Conservation (phyloP, 2,888 invertebrate species). For the Clanis bilineata region DNA sequence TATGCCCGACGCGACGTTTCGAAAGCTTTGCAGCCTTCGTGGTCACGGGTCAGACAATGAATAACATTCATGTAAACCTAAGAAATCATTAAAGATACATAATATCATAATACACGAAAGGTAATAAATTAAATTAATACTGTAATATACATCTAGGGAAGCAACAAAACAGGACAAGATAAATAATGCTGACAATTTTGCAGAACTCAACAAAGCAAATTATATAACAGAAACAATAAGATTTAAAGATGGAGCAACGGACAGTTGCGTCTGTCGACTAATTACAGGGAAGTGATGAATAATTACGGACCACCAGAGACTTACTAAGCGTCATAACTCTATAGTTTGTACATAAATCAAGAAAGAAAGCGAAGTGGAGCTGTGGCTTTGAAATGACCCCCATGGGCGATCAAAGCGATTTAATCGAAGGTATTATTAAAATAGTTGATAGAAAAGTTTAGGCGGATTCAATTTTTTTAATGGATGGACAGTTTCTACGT, state of each 20-base stretch:
- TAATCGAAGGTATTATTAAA: constrained; percentile 39
- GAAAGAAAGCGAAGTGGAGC: constrained; percentile 40
- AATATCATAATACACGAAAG: no score
- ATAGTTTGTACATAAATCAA: constrained; percentile 39
- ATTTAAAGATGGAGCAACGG: constrained; percentile 3
- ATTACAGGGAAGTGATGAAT: constrained; percentile 33
- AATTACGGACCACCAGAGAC: constrained; percentile 36
- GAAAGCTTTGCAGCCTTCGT: no score
- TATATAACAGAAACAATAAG: constrained; percentile 8
- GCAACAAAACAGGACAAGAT: not conserved
- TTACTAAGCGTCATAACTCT: constrained; percentile 29
- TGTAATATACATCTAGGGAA: no score
- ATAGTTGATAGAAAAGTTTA: constrained; percentile 26
- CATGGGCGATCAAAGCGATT: constrained; percentile 26
- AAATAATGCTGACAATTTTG: not conserved
- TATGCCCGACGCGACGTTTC: no score
- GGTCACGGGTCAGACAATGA: no score
- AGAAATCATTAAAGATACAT: no score
- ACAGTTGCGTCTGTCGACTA: constrained; percentile 26
- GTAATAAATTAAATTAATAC: no score
- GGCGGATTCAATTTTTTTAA: constrained; percentile 33
- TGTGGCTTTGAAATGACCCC: constrained; percentile 8
- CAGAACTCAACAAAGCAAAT: not conserved
- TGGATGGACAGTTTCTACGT: constrained; percentile 36
- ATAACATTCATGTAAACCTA: no score